Conservation (phyloP, 2,888 invertebrate species). For the Hoplodrina blanda region DNA sequence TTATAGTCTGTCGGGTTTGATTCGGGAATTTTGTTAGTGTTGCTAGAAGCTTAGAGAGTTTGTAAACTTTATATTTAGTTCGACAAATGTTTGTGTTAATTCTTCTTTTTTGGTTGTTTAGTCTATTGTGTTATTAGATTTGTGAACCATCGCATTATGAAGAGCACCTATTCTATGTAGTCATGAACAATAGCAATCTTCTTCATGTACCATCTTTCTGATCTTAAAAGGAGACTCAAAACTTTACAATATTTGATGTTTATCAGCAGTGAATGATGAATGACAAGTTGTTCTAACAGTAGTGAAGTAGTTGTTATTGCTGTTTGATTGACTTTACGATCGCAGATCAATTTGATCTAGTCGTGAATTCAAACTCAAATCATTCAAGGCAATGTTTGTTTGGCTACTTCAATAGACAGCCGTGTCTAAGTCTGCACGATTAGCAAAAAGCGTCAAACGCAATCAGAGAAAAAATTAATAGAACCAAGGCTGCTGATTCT, state of each 20-base stretch:
- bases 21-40: not conserved
- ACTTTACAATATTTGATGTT: not conserved
- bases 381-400: conserved; percentile 54
- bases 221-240: not conserved
- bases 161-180: not conserved
- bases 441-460: conserved; percentile 44
- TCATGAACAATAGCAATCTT: not conserved
- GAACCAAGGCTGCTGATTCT: conserved; percentile 48
- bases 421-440: conserved; percentile 33
- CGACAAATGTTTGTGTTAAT: not conserved
- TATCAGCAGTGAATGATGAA: conserved; percentile 28
- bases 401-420: conserved; percentile 42
- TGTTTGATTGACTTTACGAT: conserved; percentile 25
- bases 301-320: conserved; percentile 26
- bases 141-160: not conserved
- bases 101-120: not conserved
- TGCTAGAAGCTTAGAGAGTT: not conserved
- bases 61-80: not conserved
- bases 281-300: conserved; percentile 25
- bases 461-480: conserved; percentile 48
- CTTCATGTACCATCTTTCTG: not conserved
- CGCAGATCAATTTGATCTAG: conserved; percentile 37
- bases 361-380: conserved; percentile 37
- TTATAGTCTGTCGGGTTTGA: not conserved
- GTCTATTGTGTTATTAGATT: not conserved